Base-by-base conservation (phyloP, 2,888 invertebrate species). In the Atethmia centrago region DNA sequence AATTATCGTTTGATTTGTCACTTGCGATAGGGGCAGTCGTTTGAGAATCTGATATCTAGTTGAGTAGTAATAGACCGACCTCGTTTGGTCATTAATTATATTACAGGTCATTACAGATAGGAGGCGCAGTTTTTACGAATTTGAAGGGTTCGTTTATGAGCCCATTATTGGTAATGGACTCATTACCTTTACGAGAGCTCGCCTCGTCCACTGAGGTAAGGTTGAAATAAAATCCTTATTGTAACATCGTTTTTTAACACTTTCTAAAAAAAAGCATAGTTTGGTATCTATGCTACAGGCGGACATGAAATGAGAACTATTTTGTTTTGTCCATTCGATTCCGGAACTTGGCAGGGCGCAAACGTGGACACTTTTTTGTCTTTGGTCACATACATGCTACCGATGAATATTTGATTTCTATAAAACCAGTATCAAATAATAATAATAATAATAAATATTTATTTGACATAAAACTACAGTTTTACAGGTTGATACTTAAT, bases 141-240 rank as follows among this genome's bases (percentile, higher is more conserved):
- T 51, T 40, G 5, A 62, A 62, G 81, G 56, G 62, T 66, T 76
- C 36, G 45, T 65, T 75, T 62, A 75, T 62, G 51, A 51, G 65
- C 16, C 21, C 10, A 62, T 75, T 74, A 28, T 65, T 49, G 28
- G 36, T 56, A 75, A 80, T 61, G 42, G 42, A 21, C 59, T 80
- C 55, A 75, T 75, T 80, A 80, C 47, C 42, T 25, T 71, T 47
- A 79, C 51, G 16, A 53, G 25, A 8, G 45, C 55, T 59, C 59
- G 10, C 25, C 16, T 28, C 25, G 16, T 36, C 16, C n/a, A 5
- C 28, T 12, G 42, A 78, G 10, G 42, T 19, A 31, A 36, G 21
- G 21, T 31, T 42, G 2, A 61, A 45, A 79, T 78, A 51, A 40
- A 59, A n/a, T 9, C 21, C 16, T 16, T 21, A 8, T 19, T 25